Evolutionary conservation across 2,888 invertebrate genomes (phyloP).

Genomic region (Leptinotarsa tumamoca): DNA sequence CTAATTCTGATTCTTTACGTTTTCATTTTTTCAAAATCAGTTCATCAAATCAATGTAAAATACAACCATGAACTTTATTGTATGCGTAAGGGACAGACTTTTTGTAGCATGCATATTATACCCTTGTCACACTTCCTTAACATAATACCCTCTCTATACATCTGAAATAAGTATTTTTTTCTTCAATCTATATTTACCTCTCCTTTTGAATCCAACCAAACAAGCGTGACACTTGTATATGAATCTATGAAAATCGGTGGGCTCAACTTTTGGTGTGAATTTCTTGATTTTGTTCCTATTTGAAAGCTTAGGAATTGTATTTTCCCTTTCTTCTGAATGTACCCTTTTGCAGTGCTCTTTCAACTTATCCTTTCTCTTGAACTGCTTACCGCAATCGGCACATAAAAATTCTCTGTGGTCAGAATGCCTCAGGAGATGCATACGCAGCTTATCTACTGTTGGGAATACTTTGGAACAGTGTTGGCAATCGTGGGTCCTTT

Average conservation of each 20-base stretch:
- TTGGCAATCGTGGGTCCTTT: slow-evolving; percentile 75
- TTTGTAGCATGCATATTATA: no score
- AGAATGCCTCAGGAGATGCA: slow-evolving; percentile 78
- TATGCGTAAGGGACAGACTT: no score
- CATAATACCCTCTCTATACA: no score
- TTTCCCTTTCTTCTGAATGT: slow-evolving; percentile 68
- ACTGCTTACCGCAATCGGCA: slow-evolving; percentile 81
- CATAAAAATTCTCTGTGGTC: slow-evolving; percentile 78
- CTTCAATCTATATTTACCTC: slow-evolving; percentile 68
- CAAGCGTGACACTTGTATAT: slow-evolving; percentile 83
- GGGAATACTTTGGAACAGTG: slow-evolving; percentile 79
- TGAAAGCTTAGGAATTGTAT: slow-evolving; percentile 62
- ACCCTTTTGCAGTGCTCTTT: slow-evolving; percentile 79
- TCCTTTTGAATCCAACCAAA: slow-evolving; percentile 81
- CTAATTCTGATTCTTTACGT: no score
- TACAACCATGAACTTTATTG: no score
- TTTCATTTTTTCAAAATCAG: no score
- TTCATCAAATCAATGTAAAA: no score
- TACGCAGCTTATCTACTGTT: slow-evolving; percentile 77
- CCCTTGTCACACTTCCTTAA: no score
- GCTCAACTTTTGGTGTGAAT: slow-evolving; percentile 70
- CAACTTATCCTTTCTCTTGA: slow-evolving; percentile 81
- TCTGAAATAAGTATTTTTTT: no score
- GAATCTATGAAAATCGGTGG: slow-evolving; percentile 78
- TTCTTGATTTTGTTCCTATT: slow-evolving; percentile 63